These are phyloP conservation scores for Physella acuta DNA, from an alignment of 1,140 invertebrate genomes.

Conservation along the genomic window DNA sequence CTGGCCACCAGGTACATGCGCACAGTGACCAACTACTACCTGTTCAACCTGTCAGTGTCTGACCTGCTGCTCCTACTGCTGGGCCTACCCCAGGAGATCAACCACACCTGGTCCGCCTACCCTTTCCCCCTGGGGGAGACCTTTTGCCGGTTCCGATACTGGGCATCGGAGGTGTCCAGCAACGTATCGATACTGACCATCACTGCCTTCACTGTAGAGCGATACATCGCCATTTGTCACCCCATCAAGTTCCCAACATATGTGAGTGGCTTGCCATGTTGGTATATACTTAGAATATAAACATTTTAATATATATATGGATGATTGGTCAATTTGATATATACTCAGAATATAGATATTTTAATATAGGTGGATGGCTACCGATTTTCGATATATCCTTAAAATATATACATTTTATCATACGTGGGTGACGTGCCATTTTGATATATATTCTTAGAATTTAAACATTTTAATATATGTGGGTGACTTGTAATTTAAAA, in stretches of 20 bases:
- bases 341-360: no score
- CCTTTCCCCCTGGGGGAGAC: slow-evolving; percentile 83
- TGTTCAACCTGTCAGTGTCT: slow-evolving; percentile 88
- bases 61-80: slow-evolving; percentile 80
- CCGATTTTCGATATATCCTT: no score
- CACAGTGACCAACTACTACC: slow-evolving; percentile 77
- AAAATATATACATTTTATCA: no score
- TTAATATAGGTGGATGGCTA: no score
- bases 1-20: slow-evolving; percentile 19
- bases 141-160: slow-evolving; percentile 80
- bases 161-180: slow-evolving; percentile 84
- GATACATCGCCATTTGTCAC: slow-evolving; percentile 57
- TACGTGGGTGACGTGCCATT: no score
- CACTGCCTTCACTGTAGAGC: slow-evolving; percentile 57
- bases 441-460: no score
- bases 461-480: no score
- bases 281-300: no score
- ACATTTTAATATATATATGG: no score
- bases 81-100: slow-evolving; percentile 83
- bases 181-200: slow-evolving; percentile 56
- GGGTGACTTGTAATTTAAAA: no score
- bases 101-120: slow-evolving; percentile 80
- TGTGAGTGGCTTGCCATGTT: no score
- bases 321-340: no score
- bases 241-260: slow-evolving; percentile 48